These are phyloP conservation scores for Drosophila robusta DNA, from an alignment of 2,888 invertebrate genomes.

Conservation along the genomic window DNA sequence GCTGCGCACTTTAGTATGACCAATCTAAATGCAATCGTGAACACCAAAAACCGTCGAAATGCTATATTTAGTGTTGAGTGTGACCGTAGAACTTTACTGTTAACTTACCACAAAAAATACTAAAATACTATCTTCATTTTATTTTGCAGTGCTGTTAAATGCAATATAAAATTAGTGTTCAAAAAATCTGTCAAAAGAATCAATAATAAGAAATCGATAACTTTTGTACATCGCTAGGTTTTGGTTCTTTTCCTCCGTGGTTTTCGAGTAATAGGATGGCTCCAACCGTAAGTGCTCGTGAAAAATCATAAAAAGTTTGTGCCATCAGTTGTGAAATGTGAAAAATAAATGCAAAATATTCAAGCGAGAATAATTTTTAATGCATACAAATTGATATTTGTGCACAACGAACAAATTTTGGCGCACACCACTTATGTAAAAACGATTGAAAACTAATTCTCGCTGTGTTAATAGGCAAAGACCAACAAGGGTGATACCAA, in stretches of 20 bases:
- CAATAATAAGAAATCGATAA: constrained; percentile 34
- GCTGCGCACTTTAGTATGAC: constrained; percentile 48
- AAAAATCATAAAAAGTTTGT: constrained; percentile 53
- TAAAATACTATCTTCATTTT: constrained; percentile 7
- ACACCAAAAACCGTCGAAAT: constrained; percentile 13
- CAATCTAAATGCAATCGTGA: constrained; percentile 25
- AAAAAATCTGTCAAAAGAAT: not conserved
- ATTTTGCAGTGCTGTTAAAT: constrained; percentile 6
- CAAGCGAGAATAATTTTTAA: not conserved
- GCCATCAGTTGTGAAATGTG: constrained; percentile 22
- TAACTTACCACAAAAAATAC: constrained; percentile 13
- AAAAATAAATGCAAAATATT: constrained; percentile 24
- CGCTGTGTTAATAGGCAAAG: constrained; percentile 78
- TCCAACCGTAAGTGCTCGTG: constrained; percentile 83
- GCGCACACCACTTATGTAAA: constrained; percentile 9
- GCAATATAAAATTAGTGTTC: not conserved
- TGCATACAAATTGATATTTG: constrained; percentile 16
- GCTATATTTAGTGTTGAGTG: constrained; percentile 22
- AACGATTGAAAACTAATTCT: not conserved
- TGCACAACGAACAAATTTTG: constrained; percentile 1
- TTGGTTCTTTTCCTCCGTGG: constrained; percentile 83
- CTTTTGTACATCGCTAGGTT: constrained; percentile 21
- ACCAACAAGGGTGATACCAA: constrained; percentile 83
- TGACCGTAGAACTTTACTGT: constrained; percentile 1
- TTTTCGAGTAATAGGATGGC: constrained; percentile 84